Evolutionary conservation across 2,888 invertebrate species (phyloP).

Genomic region (Acleris sparsana): DNA sequence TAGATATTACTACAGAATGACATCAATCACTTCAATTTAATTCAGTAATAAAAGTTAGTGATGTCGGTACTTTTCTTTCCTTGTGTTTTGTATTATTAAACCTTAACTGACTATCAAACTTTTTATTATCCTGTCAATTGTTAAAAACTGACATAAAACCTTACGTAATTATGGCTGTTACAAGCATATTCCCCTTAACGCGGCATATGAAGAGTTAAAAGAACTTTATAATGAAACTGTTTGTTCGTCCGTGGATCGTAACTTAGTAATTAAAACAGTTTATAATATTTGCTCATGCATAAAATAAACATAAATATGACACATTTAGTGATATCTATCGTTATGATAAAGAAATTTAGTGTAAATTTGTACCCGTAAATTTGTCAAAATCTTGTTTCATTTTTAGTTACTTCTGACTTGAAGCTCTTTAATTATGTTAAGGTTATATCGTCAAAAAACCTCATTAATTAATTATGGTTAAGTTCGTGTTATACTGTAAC

Average conservation of each 20-base stretch:
- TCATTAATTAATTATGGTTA: no score
- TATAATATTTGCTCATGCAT: conserved; percentile 69
- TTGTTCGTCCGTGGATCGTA: conserved; percentile 50
- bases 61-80: no score
- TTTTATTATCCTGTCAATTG: no score
- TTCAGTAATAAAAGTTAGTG: no score
- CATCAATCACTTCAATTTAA: no score
- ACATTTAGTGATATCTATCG: conserved; percentile 51
- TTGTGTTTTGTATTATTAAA: no score
- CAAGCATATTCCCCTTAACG: conserved; percentile 38
- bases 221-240: conserved; percentile 51
- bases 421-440: background rate
- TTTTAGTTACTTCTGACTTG: background rate
- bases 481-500: no score
- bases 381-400: conserved; percentile 25
- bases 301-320: conserved; percentile 65
- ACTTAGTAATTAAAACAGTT: conserved; percentile 64
- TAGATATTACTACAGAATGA: no score
- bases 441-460: no score
- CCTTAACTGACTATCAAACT: no score
- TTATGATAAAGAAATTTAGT: conserved; percentile 40
- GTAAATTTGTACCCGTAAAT: conserved; percentile 37
- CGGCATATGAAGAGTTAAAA: conserved; percentile 43
- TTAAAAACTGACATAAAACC: no score
- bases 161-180: no score